Percentiles rank a stretch among this genome's conserved stretches.
phyloP scores from a whole-genome alignment of 2,113 vertebrate genomes.

The Coptodon rendalli region DNA sequence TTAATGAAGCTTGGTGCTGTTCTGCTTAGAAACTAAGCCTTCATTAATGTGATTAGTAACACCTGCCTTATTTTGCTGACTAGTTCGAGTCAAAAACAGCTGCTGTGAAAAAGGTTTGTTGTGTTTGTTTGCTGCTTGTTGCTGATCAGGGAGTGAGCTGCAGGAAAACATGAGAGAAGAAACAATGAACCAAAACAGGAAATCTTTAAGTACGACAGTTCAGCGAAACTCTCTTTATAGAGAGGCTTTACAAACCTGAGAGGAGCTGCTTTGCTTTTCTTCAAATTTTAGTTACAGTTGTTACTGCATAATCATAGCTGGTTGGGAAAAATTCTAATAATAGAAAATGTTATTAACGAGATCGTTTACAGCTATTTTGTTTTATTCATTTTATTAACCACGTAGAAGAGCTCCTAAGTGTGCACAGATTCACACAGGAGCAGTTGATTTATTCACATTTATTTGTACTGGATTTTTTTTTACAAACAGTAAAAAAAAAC shows the following conservation, averaged over 20 bases:
- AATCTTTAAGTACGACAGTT: background rate
- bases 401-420: background rate
- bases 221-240: background rate
- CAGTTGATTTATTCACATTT: background rate
- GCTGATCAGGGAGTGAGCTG: background rate
- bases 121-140: background rate
- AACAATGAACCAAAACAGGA: background rate
- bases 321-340: background rate
- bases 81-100: background rate
- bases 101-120: background rate
- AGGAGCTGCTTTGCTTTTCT: background rate
- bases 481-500: background rate
- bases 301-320: background rate
- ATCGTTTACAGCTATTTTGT: background rate
- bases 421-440: background rate
- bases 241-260: background rate
- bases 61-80: background rate
- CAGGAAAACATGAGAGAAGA: background rate
- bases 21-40: background rate
- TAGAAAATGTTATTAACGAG: background rate
- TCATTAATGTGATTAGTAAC: background rate
- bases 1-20: background rate
- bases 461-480: background rate
- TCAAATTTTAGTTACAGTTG: background rate
- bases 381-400: background rate